These are phyloP conservation scores for Rana temporaria DNA, from an alignment of 2,113 vertebrate species.

Conservation along the genomic window DNA sequence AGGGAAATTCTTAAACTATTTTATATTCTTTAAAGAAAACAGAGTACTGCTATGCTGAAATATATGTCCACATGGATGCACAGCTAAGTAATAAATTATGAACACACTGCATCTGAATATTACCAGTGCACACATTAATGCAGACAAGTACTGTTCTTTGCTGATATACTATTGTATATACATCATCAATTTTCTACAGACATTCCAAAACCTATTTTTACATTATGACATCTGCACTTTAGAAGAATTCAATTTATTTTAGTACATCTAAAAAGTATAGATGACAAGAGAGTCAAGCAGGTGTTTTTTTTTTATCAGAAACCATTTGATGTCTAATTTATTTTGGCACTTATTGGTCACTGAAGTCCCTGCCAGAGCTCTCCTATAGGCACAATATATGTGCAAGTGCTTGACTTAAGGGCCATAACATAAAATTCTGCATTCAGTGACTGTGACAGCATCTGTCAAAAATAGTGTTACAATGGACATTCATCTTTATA, in stretches of 20 bases:
- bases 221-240: not conserved
- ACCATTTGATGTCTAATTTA: not conserved
- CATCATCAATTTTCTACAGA: not conserved
- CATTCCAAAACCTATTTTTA: not conserved
- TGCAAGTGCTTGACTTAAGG: not conserved
- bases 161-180: not conserved
- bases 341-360: not conserved
- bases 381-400: not conserved
- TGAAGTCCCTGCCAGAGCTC: not conserved
- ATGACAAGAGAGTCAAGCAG: not conserved
- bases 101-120: too few relatives aligned
- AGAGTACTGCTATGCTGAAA: too few relatives aligned
- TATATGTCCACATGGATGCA: too few relatives aligned
- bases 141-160: too few relatives aligned
- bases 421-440: too few relatives aligned
- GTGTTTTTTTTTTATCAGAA: not conserved
- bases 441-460: too few relatives aligned
- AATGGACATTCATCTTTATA: too few relatives aligned
- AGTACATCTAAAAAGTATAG: not conserved
- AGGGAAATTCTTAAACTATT: too few relatives aligned
- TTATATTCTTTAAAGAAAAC: too few relatives aligned
- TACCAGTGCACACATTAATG: too few relatives aligned
- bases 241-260: slow-evolving; percentile 12
- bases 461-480: too few relatives aligned
- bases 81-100: too few relatives aligned